Evolutionary conservation across 1,140 invertebrate genomes (phyloP), one percentile per base, ranked within the genome.

Genomic region (Dolichoris vasculosae): DNA sequence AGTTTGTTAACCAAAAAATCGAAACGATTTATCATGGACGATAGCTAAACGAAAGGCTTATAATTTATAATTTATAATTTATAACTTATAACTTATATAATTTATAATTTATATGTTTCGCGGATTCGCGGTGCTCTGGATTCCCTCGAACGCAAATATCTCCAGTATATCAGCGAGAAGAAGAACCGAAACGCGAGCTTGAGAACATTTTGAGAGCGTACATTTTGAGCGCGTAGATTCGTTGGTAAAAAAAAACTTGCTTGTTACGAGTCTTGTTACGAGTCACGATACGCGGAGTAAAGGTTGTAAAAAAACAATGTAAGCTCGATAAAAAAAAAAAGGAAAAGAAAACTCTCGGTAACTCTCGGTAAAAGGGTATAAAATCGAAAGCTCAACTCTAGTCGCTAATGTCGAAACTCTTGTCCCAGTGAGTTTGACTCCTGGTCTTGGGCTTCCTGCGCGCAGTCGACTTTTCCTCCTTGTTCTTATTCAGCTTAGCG

Each of bases 381-480:
- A 38, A 75, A 59, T 63, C 0, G 26, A n/a, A 30, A 76, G 30
- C 20, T 71, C 38, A 55, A 48, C 35, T 40, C 40, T 30, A 84
- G 79, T 91, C 91, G 86, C 88, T 89, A 40, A 86, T 83, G 23
- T 90, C 89, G 0, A 83, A 73, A 35, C 89, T 89, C 32, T 55
- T 77, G 3, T 75, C 82, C 81, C 64, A 86, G 82, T 82, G 20
- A 82, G 17, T 77, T 71, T 85, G 55, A 77, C 85, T 78, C 4
- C 88, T 75, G 75, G 46, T 85, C 67, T 84, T 86, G 20, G 83
- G 82, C 26, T 86, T n/a, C 76, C 84, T 30, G 48, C 80, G 69
- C 48, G 75, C 64, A 3, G 43, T 13, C 64, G 81, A 73, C 30
- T 69, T 46, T 0, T 86, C 43, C 2, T 86, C 43, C 38, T 78